Evolutionary conservation across 2,888 invertebrate species (phyloP), one percentile per base, ranked within the genome.

Genomic region (Dasypolia templi): DNA sequence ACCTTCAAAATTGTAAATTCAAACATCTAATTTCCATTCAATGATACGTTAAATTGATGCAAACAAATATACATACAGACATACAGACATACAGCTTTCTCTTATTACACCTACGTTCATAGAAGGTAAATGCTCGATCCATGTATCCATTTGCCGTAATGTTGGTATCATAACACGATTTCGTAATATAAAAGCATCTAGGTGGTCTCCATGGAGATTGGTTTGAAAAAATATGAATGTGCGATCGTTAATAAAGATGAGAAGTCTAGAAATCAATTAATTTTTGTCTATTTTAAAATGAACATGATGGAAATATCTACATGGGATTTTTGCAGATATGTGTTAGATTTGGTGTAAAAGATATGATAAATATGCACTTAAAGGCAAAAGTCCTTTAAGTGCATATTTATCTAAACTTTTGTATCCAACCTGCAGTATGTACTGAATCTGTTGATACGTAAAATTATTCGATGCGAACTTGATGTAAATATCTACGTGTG

Each of bases 141-240:
- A 76, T 89, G 91, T 89, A 86, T 67, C 86, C 86, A 89, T 90
- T 89, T 82, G 84, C 70, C 79, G 84, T 89, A 90, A 91, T 91
- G 89, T 86, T 86, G 81, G 76, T 88, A 87, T 88, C 86, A 81
- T 86, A 89, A 88, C 90, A 91, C 90, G 91, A 91, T 85, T 86
- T 80, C 72, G 72, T 76, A 81, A 81, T 83, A 75, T 72, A 62
- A 79, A 77, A 74, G 66, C 85, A 53, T 75, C 85, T 70, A 65
- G 89, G 90, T 88, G 89, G 91, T 90, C 89, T 75, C 32, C 19
- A 42, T 6, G 11, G 63, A 72, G 67, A 49, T 79, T 42, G 63
- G 32, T 58, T 72, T 75, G 35, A 66, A 75, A 75, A 74, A 74
- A 82, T 35, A 55, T 29, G 49, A 59, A 61, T 49, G 59, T 64